Evolutionary conservation across 2,797 vertebrate genomes (phyloP).

Genomic region (Geotrypetes seraphini): DNA sequence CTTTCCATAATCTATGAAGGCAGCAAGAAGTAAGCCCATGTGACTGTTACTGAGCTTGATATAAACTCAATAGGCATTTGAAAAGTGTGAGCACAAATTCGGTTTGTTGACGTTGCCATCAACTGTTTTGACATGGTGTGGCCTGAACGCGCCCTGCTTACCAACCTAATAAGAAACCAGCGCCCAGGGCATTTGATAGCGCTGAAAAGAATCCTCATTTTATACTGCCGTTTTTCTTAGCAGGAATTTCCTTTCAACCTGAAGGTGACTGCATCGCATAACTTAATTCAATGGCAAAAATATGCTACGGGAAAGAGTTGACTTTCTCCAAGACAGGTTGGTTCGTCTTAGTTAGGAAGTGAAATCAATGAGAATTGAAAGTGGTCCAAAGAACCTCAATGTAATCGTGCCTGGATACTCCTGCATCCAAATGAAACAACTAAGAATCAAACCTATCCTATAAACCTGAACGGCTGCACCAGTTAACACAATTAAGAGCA

Average conservation of each 20-base stretch:
- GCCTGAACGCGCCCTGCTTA: too few species aligned
- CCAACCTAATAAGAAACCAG: too few species aligned
- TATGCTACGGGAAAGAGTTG: background rate
- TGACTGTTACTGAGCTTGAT: background rate
- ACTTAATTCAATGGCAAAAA: background rate
- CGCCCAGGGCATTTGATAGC: too few species aligned
- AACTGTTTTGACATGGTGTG: too few species aligned
- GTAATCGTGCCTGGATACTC: background rate
- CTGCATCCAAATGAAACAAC: background rate
- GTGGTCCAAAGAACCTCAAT: background rate
- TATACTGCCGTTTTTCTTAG: too few species aligned
- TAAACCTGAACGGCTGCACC: background rate
- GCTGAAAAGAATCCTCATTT: too few species aligned
- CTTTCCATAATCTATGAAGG: background rate
- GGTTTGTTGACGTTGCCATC: background rate
- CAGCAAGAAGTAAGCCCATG: background rate
- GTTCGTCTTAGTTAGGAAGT: background rate
- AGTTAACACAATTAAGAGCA: conserved; percentile 17
- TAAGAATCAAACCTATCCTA: background rate
- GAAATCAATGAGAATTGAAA: background rate
- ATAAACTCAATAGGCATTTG: background rate
- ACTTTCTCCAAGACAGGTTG: background rate
- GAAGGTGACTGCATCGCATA: background rate
- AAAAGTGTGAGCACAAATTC: background rate
- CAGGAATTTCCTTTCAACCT: too few species aligned